phyloP scores from a whole-genome alignment of 2,113 vertebrate genomes.

The Anarhynchus alexandrinus region DNA sequence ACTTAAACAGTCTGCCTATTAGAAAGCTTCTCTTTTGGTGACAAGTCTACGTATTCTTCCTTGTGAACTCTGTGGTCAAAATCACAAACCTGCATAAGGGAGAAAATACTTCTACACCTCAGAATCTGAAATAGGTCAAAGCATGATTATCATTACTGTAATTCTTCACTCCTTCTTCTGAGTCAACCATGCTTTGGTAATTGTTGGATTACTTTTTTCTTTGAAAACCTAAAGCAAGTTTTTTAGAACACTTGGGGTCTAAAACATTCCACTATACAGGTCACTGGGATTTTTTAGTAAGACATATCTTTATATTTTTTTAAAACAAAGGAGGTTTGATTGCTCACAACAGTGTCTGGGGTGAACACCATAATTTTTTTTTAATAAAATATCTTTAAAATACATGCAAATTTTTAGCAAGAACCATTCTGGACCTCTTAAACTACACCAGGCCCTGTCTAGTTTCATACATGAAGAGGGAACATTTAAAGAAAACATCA shows the following conservation, averaged over 20 bases:
- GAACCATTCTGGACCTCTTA: not conserved
- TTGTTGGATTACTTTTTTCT: not conserved
- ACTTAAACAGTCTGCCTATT: not conserved
- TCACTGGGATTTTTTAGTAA: not conserved
- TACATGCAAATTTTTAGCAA: not conserved
- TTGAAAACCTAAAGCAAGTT: not conserved
- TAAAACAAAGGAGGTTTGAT: not conserved
- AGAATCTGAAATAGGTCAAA: not conserved
- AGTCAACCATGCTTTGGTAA: not conserved
- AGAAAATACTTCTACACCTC: not conserved
- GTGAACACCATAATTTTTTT: not conserved
- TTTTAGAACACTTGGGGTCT: not conserved
- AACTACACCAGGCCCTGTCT: not conserved
- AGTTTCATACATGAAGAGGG: not conserved
- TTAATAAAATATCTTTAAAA: not conserved
- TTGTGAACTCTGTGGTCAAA: not conserved
- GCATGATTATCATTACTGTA: not conserved
- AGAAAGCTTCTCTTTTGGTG: not conserved
- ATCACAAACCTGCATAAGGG: not conserved
- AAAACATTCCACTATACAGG: not conserved
- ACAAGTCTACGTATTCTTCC: not conserved
- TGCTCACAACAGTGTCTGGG: not conserved
- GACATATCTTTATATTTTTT: not conserved
- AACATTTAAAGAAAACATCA: not conserved
- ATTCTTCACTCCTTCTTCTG: not conserved